phyloP scores from a whole-genome alignment of 2,797 vertebrate genomes.

The Odontamblyopus lacepedii region DNA sequence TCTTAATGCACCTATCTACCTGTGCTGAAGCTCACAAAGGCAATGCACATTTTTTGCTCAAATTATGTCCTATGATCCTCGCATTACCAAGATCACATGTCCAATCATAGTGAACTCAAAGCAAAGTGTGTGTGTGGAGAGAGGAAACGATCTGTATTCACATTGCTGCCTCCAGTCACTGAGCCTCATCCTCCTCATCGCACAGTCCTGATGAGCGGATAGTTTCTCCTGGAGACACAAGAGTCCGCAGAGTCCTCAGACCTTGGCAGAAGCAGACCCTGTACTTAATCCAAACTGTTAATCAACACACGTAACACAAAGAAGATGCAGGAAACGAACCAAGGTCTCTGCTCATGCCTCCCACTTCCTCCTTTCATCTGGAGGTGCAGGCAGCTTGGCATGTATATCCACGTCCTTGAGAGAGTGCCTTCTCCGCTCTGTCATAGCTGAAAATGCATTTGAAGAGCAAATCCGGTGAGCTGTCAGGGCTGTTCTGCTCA shows the following conservation, averaged over 20 bases:
- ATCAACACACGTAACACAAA: constrained; percentile 37
- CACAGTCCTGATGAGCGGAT: constrained; percentile 16
- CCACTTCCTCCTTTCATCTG: constrained; percentile 35
- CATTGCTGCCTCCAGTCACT: background rate
- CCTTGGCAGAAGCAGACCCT: constrained; percentile 14
- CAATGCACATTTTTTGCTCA: background rate
- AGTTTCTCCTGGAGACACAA: background rate
- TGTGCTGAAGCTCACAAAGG: no score
- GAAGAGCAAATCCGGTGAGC: constrained; percentile 7
- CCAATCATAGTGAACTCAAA: background rate
- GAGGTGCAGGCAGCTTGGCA: constrained; percentile 36
- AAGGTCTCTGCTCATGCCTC: constrained; percentile 34
- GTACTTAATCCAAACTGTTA: constrained; percentile 30
- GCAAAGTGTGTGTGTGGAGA: background rate
- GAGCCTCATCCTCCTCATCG: background rate
- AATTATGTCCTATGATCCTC: background rate
- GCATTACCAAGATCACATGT: background rate
- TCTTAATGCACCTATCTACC: no score
- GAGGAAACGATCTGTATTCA: background rate
- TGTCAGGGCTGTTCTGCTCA: background rate
- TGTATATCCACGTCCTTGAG: constrained; percentile 30
- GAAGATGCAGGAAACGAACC: constrained; percentile 26
- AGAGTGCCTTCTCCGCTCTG: constrained; percentile 16
- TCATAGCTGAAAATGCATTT: constrained; percentile 11
- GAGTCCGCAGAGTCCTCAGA: constrained; percentile 18